Percentiles rank a stretch among this genome's conserved stretches.
These are phyloP conservation scores for Cosmia trapezina DNA, from an alignment of 2,888 invertebrate genomes.

Conservation along the genomic window DNA sequence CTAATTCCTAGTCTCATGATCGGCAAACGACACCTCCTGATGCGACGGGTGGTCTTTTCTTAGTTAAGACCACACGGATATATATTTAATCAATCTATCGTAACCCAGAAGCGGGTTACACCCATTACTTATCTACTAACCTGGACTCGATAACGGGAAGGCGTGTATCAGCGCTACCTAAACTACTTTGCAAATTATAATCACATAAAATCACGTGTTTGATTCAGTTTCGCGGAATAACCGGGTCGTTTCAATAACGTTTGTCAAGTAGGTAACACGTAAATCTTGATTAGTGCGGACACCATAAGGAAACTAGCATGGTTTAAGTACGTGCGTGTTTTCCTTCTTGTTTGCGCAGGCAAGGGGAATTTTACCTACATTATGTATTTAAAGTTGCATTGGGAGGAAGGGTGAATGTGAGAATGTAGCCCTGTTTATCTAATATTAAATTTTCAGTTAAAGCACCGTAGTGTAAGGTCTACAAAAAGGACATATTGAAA, in stretches of 20 bases:
- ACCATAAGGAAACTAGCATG: constrained; percentile 71
- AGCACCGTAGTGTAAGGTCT: not conserved
- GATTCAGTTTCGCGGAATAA: constrained; percentile 76
- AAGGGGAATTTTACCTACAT: constrained; percentile 61
- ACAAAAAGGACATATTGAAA: not conserved
- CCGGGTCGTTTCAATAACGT: constrained; percentile 73
- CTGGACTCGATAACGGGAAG: constrained; percentile 58
- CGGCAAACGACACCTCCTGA: constrained; percentile 27
- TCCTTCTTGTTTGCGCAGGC: constrained; percentile 59
- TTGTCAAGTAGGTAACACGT: constrained; percentile 71
- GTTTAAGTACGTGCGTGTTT: constrained; percentile 66
- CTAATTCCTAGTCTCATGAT: constrained; percentile 12
- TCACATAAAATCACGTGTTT: constrained; percentile 71
- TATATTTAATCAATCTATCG: constrained; percentile 38
- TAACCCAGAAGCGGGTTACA: constrained; percentile 43
- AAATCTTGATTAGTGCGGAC: constrained; percentile 74
- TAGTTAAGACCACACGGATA: constrained; percentile 28
- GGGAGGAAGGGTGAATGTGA: constrained; percentile 70
- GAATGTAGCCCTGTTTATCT: constrained; percentile 68
- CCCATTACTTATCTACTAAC: constrained; percentile 59
- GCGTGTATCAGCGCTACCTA: constrained; percentile 38
- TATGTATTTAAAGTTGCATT: constrained; percentile 68
- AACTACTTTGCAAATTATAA: constrained; percentile 62
- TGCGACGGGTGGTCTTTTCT: constrained; percentile 31
- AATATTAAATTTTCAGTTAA: constrained; percentile 57